Base-by-base conservation (phyloP, 2,797 vertebrate genomes). In the Halcyon chelicuti region DNA sequence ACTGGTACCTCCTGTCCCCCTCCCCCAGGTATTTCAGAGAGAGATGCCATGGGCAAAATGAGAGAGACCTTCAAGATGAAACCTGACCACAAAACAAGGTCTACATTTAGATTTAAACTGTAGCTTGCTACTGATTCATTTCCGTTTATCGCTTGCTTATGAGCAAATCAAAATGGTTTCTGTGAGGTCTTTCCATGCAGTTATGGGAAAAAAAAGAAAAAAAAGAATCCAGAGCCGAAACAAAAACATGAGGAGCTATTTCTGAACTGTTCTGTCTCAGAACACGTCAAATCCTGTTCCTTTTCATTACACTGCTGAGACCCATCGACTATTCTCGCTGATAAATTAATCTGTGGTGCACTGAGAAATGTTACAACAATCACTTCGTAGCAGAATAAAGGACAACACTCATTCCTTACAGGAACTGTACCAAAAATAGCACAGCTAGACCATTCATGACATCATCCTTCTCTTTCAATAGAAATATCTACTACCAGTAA, bases 11-110 rank as follows among this genome's bases (percentile, higher is more conserved):
- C 29, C 93, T 20, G 12, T 3, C 66, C 35, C 71, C 33, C 18
- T 9, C 28, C 51, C 35, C 42, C n/a, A 1, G 1, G 9, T 1
- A 3, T 7, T 71, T 29, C 28, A 20, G 73, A 33, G 60, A 28
- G 9, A 52, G 1, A 39, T 5, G 51, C 1, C 5, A 60, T 0
- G 0, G 63, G 46, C 60, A 28, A 39, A 75, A n/a, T 14, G 12
- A 21, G 2, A 29, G 70, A 51, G 65, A 44, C 14, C 33, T 51
- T 42, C 7, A n/a, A 35, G 40, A 35, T 42, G 26, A 54, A 88
- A 60, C 42, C 17, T 33, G 8, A 26, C 71, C n/a, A 39, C 62
- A 78, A 68, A 72, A 39, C 2, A 1, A 2, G 16, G 42, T 19
- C 61, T 76, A 22, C 37, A 5, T 21, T 29, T 19, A 28, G 57